A percentile compares a stretch with the other conserved stretches of the same genome.
Evolutionary conservation across 2,888 invertebrate genomes (phyloP).

Genomic region (Lasioglossum marginatum): DNA sequence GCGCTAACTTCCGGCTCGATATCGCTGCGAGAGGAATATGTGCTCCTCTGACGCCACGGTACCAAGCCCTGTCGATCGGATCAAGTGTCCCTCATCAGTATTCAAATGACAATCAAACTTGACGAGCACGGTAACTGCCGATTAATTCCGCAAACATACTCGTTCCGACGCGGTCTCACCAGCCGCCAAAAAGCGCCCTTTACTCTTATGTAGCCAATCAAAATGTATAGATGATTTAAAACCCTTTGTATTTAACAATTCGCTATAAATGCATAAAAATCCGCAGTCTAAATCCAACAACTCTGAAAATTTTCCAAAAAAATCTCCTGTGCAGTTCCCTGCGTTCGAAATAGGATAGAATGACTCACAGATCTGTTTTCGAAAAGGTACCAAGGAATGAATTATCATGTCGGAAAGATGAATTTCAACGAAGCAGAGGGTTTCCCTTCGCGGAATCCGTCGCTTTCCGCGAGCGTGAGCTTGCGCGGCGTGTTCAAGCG

Average conservation of each 20-base stretch:
- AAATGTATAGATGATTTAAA: too few species aligned
- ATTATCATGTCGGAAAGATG: background rate
- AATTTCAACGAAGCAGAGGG: background rate
- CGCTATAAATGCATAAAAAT: too few species aligned
- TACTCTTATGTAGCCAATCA: too few species aligned
- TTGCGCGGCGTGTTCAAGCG: conserved; percentile 15
- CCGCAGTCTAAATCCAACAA: too few species aligned
- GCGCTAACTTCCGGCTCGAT: conserved; percentile 6
- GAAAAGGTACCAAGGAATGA: background rate
- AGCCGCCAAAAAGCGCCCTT: background rate
- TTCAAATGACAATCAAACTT: conserved; percentile 11
- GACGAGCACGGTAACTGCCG: conserved; percentile 5
- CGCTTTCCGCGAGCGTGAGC: background rate
- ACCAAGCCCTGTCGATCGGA: background rate
- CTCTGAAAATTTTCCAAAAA: too few species aligned
- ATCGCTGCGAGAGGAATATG: background rate
- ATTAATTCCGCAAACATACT: background rate
- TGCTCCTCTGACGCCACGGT: background rate
- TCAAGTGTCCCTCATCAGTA: conserved; percentile 6
- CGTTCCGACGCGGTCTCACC: background rate
- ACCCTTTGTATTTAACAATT: too few species aligned
- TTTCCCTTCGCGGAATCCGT: background rate
- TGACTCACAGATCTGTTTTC: background rate
- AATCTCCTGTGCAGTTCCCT: too few species aligned
- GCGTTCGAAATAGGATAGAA: too few species aligned